phyloP scores from a whole-genome alignment of 2,113 vertebrate genomes.

The Gallinago undulata region DNA sequence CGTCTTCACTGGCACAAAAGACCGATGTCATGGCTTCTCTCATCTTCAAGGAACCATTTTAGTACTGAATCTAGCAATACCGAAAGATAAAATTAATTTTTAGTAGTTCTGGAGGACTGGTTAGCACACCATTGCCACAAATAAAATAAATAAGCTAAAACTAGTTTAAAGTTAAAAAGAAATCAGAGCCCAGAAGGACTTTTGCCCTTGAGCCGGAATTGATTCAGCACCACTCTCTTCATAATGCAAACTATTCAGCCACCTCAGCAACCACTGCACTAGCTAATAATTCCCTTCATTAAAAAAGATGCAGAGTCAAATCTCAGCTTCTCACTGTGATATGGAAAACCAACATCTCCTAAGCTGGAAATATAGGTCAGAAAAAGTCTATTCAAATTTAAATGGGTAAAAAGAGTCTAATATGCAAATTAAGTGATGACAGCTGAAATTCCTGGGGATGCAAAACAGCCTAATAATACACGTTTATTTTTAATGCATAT shows the following conservation, averaged over 20 bases:
- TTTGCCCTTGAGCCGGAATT: constrained; percentile 15
- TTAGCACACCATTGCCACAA: background rate
- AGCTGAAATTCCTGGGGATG: constrained; percentile 16
- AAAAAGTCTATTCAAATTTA: constrained; percentile 26
- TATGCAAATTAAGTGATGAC: constrained; percentile 3
- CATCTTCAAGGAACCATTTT: background rate
- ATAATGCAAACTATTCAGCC: background rate
- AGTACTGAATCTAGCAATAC: background rate
- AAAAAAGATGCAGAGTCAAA: constrained; percentile 28
- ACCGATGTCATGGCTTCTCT: background rate
- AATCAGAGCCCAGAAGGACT: background rate
- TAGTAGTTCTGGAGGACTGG: background rate
- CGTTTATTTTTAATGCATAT: constrained; percentile 46
- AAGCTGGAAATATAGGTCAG: constrained; percentile 49
- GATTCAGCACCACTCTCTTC: constrained; percentile 17
- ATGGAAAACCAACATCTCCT: constrained; percentile 16
- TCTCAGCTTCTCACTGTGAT: background rate
- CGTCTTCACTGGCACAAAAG: background rate
- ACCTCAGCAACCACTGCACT: background rate
- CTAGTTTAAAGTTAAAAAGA: background rate
- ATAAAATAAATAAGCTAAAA: background rate
- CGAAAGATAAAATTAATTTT: background rate
- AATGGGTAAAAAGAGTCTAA: background rate
- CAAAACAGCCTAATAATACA: background rate
- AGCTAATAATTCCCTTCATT: constrained; percentile 28